Evolutionary conservation across 1,140 invertebrate genomes (phyloP), one percentile per base, ranked within the genome.

Genomic region (Trichomalopsis sarcophagae): DNA sequence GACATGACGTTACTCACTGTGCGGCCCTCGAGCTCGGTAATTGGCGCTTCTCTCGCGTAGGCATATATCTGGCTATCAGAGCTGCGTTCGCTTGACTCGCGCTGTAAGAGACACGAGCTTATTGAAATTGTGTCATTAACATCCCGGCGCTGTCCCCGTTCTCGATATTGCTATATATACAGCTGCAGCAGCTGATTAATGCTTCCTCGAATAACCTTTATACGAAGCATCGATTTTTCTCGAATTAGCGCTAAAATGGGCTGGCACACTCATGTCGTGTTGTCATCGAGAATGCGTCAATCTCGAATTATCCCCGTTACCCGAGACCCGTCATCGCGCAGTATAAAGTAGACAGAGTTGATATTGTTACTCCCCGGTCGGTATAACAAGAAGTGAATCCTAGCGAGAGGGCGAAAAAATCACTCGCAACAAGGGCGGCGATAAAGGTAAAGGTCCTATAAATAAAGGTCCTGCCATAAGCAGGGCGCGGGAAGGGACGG

Each of bases 121-220:
- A 78, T 62, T 78, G 44, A 78, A 78, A 78, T 55, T 30, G 21
- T 47, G 44, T 78, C 76, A 33, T 78, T 36, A 17, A 75, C 36
- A 62, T 21, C 17, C 55, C 55, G 55, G 6, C 21, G 6, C 6
- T n/a, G 55, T 9, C 7, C 40, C 9, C 40, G 10, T 11, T 44
- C 7, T 9, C 17, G 4, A 17, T 50, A 50, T 50, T n/a, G 13
- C 55, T 21, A 5, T n/a, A 62, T 62, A 21, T n/a, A 62, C 1
- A 44, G 40, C 40, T 44, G 40, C 40, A 11, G 40, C 40, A 9
- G 40, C 0, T 44, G 17, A 62, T 21, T 62, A 17, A 55, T 55
- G 50, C 50, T 17, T 55, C 17, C 55, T n/a, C 55, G 55, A 62
- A 14, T 62, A 62, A n/a, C 9, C 40, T 9, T 44, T 44, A 44